Evolutionary conservation across 1,140 invertebrate genomes (phyloP).

Genomic region (Neodiprion fabricii): DNA sequence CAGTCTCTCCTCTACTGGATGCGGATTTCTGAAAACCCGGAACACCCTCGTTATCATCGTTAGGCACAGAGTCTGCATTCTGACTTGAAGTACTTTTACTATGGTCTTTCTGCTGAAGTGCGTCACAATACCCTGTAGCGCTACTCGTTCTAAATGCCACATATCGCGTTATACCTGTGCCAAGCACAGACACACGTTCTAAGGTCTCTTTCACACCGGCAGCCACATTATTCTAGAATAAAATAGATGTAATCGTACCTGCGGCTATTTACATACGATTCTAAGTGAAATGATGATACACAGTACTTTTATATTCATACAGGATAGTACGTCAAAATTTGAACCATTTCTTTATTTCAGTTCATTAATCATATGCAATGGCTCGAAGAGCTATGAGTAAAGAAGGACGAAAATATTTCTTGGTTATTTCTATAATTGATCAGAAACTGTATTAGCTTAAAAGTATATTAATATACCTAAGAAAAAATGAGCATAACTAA

Average conservation of each 20-base stretch:
- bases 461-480: no score
- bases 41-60: neutral
- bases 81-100: neutral
- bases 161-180: neutral
- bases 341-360: slow-evolving; percentile 13
- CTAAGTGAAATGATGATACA: no score
- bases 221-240: neutral
- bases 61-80: neutral
- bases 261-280: no score
- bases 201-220: neutral
- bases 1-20: neutral
- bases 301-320: no score
- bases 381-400: neutral
- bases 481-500: neutral
- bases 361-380: slow-evolving; percentile 4
- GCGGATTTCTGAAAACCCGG: neutral
- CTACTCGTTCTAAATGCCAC: neutral
- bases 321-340: neutral
- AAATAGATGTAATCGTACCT: no score
- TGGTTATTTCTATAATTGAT: neutral
- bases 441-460: neutral
- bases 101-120: neutral
- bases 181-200: neutral
- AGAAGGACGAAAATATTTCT: neutral
- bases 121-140: neutral